Evolutionary conservation across 1,140 invertebrate species (phyloP).

Genomic region (Microplitis mediator): DNA sequence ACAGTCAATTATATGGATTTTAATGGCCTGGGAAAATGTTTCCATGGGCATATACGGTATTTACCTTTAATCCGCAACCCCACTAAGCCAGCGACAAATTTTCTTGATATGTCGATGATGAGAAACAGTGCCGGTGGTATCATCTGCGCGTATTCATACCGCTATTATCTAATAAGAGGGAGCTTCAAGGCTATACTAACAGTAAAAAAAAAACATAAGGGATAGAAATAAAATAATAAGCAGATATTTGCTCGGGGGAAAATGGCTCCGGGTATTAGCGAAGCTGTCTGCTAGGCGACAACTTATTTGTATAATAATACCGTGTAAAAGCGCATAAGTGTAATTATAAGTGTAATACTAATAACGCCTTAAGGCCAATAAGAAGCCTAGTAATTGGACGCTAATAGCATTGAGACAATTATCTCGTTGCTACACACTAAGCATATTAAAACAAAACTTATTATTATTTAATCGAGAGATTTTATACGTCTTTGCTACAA

Average conservation of each 20-base stretch:
- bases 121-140: not conserved
- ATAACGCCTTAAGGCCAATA: slow-evolving; percentile 51
- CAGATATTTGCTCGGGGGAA: not conserved
- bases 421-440: slow-evolving; percentile 32
- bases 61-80: not conserved
- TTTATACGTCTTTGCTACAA: slow-evolving; percentile 8
- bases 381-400: slow-evolving; percentile 50
- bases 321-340: slow-evolving; percentile 32
- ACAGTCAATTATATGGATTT: not conserved
- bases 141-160: not conserved
- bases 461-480: not conserved
- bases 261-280: slow-evolving; percentile 4
- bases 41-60: not conserved
- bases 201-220: slow-evolving; percentile 5
- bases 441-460: slow-evolving; percentile 38
- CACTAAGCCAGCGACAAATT: not conserved
- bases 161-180: not conserved
- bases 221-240: not conserved
- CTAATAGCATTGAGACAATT: slow-evolving; percentile 49
- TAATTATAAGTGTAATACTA: slow-evolving; percentile 43
- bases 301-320: not conserved
- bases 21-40: not conserved
- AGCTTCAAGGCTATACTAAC: too few species aligned
- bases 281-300: not conserved
- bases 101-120: not conserved